These are phyloP conservation scores for Florisuga fusca DNA, from an alignment of 2,797 vertebrate species.

Conservation along the genomic window DNA sequence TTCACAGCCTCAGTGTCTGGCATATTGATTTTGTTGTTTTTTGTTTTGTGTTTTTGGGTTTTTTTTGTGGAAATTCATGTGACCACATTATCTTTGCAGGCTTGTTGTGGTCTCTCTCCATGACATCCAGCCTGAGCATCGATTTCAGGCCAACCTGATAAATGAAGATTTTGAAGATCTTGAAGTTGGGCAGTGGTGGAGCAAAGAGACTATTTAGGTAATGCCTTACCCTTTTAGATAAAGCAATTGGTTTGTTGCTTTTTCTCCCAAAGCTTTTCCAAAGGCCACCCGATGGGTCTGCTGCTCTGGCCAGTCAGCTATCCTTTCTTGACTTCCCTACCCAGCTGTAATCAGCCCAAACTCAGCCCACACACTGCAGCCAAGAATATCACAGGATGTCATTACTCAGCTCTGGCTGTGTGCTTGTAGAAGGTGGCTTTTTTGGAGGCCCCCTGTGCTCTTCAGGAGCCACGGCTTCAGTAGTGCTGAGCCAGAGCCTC, in stretches of 20 bases:
- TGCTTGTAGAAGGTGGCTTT: neutral
- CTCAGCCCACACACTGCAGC: neutral
- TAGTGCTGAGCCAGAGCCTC: neutral
- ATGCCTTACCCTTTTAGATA: neutral
- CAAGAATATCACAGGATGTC: neutral
- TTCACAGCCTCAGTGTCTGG: neutral
- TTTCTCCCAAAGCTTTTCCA: neutral
- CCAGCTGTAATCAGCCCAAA: neutral
- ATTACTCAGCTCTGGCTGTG: no score
- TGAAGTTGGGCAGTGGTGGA: neutral
- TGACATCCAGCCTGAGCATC: neutral
- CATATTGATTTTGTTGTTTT: neutral
- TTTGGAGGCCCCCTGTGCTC: neutral
- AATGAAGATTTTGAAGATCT: neutral
- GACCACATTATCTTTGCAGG: accelerated
- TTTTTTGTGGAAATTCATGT: neutral
- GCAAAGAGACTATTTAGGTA: neutral
- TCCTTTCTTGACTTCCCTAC: neutral
- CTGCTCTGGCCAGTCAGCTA: neutral
- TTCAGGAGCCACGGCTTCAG: neutral
- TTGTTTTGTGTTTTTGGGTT: no score
- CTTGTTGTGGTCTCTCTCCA: neutral
- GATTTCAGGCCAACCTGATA: neutral
- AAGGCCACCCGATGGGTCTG: neutral
- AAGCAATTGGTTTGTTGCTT: neutral